phyloP scores from a whole-genome alignment of 2,888 invertebrate species.

The Amorpha juglandis region DNA sequence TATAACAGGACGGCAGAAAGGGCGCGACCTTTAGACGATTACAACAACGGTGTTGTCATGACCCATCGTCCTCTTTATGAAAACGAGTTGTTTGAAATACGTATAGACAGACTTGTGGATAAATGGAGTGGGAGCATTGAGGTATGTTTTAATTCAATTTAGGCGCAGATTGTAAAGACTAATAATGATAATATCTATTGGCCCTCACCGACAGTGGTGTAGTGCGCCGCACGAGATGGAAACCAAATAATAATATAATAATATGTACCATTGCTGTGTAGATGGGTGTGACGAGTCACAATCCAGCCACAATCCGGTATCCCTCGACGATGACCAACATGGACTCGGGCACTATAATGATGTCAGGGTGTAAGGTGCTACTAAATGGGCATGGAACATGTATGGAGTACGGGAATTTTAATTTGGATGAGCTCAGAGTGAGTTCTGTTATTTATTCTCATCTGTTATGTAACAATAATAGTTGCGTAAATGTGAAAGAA shows the following conservation, averaged over 20 bases:
- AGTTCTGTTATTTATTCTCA: constrained; percentile 37
- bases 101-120: constrained; percentile 95
- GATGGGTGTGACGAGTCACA: constrained; percentile 97
- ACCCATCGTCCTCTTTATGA: constrained; percentile 94
- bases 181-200: too few relatives aligned
- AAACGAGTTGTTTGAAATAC: constrained; percentile 96
- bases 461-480: not conserved
- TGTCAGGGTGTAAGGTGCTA: constrained; percentile 98
- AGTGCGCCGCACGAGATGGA: too few relatives aligned
- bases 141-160: constrained; percentile 58
- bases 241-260: too few relatives aligned
- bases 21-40: constrained; percentile 94
- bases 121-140: constrained; percentile 98
- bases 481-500: too few relatives aligned
- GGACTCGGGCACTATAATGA: constrained; percentile 96
- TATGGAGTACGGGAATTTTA: constrained; percentile 95
- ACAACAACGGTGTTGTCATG: constrained; percentile 98
- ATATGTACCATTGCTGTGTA: constrained; percentile 47
- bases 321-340: constrained; percentile 99
- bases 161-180: too few relatives aligned
- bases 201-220: too few relatives aligned
- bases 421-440: constrained; percentile 95
- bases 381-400: constrained; percentile 97
- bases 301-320: constrained; percentile 94
- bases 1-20: constrained; percentile 90